These are phyloP conservation scores for Candidula unifasciata DNA, from an alignment of 2,888 invertebrate species.

Conservation along the genomic window DNA sequence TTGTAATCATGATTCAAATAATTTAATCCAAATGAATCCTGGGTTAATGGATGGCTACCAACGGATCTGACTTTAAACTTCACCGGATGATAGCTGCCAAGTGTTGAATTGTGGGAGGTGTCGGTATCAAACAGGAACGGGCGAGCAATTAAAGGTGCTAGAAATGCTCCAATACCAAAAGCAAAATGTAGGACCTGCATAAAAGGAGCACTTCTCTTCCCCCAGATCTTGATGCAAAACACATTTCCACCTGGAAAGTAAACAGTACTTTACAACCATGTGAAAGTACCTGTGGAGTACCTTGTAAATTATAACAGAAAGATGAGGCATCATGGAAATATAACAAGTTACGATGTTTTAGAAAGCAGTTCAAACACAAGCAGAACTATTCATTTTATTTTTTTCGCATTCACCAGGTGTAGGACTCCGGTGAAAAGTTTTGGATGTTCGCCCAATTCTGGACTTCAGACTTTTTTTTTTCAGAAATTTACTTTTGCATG, in stretches of 20 bases:
- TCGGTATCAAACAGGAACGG: conserved; percentile 73
- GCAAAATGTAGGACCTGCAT: conserved; percentile 79
- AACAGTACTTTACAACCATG: neutral
- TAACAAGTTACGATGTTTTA: no score
- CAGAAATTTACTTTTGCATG: no score
- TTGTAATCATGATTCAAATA: neutral
- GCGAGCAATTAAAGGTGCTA: conserved; percentile 78
- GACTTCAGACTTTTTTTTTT: no score
- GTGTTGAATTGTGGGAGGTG: neutral
- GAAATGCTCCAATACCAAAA: conserved; percentile 79
- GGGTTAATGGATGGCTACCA: neutral
- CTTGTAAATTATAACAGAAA: neutral
- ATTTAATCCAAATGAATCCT: neutral
- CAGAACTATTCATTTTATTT: no score
- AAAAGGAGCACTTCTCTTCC: conserved; percentile 76
- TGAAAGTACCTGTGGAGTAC: neutral
- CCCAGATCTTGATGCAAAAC: conserved; percentile 77
- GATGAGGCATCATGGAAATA: no score
- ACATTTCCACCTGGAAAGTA: conserved; percentile 78
- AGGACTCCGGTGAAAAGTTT: no score
- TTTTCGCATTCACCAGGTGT: no score
- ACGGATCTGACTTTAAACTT: conserved; percentile 15
- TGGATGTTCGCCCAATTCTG: no score
- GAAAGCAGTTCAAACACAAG: no score
- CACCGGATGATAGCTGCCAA: conserved; percentile 2